Evolutionary conservation across 2,113 vertebrate species (phyloP), one percentile per base, ranked within the genome.

Genomic region (Chamaea fasciata): DNA sequence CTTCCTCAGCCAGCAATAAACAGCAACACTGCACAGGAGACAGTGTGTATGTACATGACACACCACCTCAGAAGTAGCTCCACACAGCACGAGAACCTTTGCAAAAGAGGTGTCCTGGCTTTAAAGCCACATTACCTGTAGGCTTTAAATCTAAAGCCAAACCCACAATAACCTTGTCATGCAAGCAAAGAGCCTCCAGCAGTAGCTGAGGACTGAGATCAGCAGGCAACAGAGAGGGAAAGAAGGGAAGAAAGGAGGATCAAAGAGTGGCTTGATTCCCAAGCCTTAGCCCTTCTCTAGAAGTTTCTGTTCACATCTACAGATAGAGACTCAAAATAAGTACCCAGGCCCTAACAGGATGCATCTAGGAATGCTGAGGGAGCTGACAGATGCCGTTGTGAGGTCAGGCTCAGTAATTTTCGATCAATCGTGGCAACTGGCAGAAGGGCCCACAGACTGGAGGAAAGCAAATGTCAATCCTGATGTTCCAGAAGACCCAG

Each of bases 331-430:
- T 30, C 21, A 39, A 35, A 60, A 11, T 26, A 52, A 42, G 13
- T 17, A 50, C n/a, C 11, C 2, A 13, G 42, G 31, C 47, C 37
- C 20, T 59, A 52, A 60, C 1, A 4, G 39, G 22, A 53, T 53
- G n/a, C 23, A 46, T 28, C 19, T n/a, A 39, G 33, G 1, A 53
- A 31, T 33, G 42, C 37, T 1, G 2, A 68, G 15, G 24, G 24
- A 78, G 23, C 24, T 44, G 11, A n/a, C 4, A 68, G 31, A 39
- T 37, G 28, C 22, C 64, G 70, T 2, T 35, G 27, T 0, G 0
- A 90, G 50, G 10, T 27, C 22, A 67, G 21, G 21, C 42, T 70
- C 4, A 4, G 12, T 19, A 27, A 37, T n/a, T 89, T 79, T 41
- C 46, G 1, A 47, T 73, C 47, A 56, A 19, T 44, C 15, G 19